Evolutionary conservation across 2,113 vertebrate genomes (phyloP).

Genomic region (Pelobates fuscus): DNA sequence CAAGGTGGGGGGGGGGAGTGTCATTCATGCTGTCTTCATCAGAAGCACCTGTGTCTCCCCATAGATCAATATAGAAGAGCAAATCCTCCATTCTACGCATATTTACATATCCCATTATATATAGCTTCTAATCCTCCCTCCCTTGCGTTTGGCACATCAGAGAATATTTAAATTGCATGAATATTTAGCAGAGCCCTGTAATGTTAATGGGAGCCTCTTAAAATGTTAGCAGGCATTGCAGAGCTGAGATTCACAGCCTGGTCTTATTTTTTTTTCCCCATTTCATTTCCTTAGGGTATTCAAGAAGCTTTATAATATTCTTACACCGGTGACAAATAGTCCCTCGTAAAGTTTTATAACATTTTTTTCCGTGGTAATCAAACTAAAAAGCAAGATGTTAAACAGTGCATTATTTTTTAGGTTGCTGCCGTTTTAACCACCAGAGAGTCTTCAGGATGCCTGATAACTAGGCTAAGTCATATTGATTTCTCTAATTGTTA

Average conservation of each 20-base stretch:
- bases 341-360: conserved; percentile 23
- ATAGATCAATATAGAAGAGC: not conserved
- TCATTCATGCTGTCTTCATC: not conserved
- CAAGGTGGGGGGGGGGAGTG: no score
- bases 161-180: conserved; percentile 48
- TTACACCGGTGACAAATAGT: conserved; percentile 22
- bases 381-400: conserved; percentile 23
- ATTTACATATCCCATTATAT: conserved; percentile 46
- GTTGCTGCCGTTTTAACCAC: not conserved
- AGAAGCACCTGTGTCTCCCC: conserved; percentile 21
- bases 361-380: not conserved
- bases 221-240: conserved; percentile 35
- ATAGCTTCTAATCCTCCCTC: conserved; percentile 14
- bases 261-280: conserved; percentile 11
- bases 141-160: conserved; percentile 23
- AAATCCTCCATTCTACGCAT: not conserved
- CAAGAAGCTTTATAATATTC: not conserved
- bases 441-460: not conserved
- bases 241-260: conserved; percentile 19
- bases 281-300: conserved; percentile 21
- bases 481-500: not conserved
- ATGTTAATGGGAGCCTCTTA: conserved; percentile 49
- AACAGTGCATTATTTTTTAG: not conserved
- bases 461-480: conserved; percentile 1
- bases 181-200: conserved; percentile 50